Conservation (phyloP, 2,888 invertebrate genomes). For the Rotaria macrura region DNA sequence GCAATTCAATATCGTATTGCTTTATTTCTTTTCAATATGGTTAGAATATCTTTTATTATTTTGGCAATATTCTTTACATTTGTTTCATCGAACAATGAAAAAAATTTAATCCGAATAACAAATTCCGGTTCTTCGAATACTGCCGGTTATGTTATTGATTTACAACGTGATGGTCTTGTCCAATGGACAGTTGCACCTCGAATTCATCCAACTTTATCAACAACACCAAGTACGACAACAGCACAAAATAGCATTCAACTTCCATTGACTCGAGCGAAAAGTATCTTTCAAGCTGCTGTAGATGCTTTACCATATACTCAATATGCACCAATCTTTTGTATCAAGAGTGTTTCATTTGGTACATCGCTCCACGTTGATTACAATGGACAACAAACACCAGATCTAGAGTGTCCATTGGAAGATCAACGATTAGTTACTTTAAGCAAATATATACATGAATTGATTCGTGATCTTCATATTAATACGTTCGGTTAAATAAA, state of each 20-base stretch:
- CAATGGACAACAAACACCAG: neutral
- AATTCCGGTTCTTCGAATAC: neutral
- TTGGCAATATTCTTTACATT: neutral
- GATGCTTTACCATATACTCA: neutral
- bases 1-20: neutral
- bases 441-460: neutral
- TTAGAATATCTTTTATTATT: neutral
- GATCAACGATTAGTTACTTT: neutral
- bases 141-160: neutral
- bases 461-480: neutral
- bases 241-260: neutral
- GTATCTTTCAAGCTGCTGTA: neutral
- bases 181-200: neutral
- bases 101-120: neutral
- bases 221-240: neutral
- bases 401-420: neutral
- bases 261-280: neutral
- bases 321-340: neutral
- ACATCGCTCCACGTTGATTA: neutral
- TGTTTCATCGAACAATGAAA: neutral
- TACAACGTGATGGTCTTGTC: neutral
- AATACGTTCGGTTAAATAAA: neutral
- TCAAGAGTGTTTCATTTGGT: conserved; percentile 10
- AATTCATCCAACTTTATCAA: neutral
- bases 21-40: neutral